Evolutionary conservation across 2,113 vertebrate genomes (phyloP).

Genomic region (Sinocyclocheilus rhinocerous): DNA sequence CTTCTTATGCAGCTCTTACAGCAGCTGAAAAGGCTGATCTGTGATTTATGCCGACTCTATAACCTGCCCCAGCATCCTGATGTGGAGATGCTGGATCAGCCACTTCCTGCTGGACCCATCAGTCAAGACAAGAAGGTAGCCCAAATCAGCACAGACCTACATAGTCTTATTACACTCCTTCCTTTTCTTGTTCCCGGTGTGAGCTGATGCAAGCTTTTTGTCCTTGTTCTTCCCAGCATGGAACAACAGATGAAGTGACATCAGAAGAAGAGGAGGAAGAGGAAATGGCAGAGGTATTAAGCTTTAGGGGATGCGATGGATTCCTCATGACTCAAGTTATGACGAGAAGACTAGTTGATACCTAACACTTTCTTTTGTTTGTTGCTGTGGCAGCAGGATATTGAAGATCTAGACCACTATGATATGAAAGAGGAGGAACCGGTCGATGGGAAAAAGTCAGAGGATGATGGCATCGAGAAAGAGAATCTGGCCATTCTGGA

Average conservation of each 20-base stretch:
- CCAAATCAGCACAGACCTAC: not conserved
- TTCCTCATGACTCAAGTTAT: not conserved
- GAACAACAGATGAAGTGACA: slow-evolving; percentile 87
- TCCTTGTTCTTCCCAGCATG: slow-evolving; percentile 67
- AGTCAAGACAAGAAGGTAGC: slow-evolving; percentile 74
- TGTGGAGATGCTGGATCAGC: slow-evolving; percentile 96
- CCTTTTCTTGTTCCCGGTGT: not conserved
- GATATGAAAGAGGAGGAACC: slow-evolving; percentile 99
- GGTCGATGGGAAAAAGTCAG: slow-evolving; percentile 89
- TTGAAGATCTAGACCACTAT: slow-evolving; percentile 97
- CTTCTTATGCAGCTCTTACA: slow-evolving; percentile 82
- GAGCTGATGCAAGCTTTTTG: not conserved
- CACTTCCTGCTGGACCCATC: slow-evolving; percentile 90
- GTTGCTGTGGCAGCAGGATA: slow-evolving; percentile 77
- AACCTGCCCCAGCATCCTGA: slow-evolving; percentile 96
- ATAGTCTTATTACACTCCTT: not conserved
- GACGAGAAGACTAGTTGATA: not conserved
- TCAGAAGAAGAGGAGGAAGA: slow-evolving; percentile 96
- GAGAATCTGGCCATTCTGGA: slow-evolving; percentile 95
- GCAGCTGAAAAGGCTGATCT: slow-evolving; percentile 95
- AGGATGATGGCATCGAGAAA: slow-evolving; percentile 97
- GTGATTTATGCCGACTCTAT: slow-evolving; percentile 95
- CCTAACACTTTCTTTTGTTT: slow-evolving; percentile 19
- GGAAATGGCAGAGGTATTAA: slow-evolving; percentile 90
- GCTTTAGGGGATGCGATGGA: not conserved